A percentile compares a stretch with the other conserved stretches of the same genome.
phyloP scores from a whole-genome alignment of 1,140 invertebrate genomes.

The Drosophila oshimai region DNA sequence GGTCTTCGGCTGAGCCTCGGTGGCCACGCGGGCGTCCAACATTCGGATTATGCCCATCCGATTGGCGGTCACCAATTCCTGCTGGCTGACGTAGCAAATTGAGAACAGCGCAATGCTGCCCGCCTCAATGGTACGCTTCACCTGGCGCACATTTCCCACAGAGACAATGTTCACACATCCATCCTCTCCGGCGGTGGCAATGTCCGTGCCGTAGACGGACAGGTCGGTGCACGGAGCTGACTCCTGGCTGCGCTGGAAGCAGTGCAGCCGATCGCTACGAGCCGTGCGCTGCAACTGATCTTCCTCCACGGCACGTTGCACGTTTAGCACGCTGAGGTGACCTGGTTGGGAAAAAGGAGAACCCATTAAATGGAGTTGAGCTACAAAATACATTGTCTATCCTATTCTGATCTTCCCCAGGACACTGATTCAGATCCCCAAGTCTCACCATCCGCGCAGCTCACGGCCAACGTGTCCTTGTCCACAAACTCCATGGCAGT shows the following conservation, averaged over 20 bases:
- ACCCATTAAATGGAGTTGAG: too few species aligned
- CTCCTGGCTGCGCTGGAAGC: slow-evolving; percentile 85
- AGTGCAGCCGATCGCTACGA: slow-evolving; percentile 87
- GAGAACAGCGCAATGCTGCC: slow-evolving; percentile 92
- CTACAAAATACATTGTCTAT: too few species aligned
- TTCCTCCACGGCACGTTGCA: slow-evolving; percentile 84
- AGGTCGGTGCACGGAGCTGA: slow-evolving; percentile 87
- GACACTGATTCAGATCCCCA: not conserved
- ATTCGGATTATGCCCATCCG: slow-evolving; percentile 93
- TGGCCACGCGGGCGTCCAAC: slow-evolving; percentile 89
- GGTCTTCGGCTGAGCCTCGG: slow-evolving; percentile 85
- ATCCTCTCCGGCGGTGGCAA: slow-evolving; percentile 92
- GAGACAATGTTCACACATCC: slow-evolving; percentile 83
- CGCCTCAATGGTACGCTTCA: slow-evolving; percentile 83
- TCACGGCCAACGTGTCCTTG: slow-evolving; percentile 86
- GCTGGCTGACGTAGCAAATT: slow-evolving; percentile 90
- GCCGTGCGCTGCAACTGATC: slow-evolving; percentile 83
- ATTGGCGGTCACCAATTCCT: slow-evolving; percentile 91
- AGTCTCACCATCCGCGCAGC: slow-evolving; percentile 85
- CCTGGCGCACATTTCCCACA: slow-evolving; percentile 44
- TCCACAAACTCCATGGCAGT: slow-evolving; percentile 87
- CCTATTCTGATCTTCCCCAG: too few species aligned
- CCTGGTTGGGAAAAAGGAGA: too few species aligned
- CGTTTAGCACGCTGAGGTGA: slow-evolving; percentile 85
- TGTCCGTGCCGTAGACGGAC: slow-evolving; percentile 87